A percentile compares a stretch with the other conserved stretches of the same genome.
Evolutionary conservation across 2,888 invertebrate genomes (phyloP).

Genomic region (Caenorhabditis drosophilae): DNA sequence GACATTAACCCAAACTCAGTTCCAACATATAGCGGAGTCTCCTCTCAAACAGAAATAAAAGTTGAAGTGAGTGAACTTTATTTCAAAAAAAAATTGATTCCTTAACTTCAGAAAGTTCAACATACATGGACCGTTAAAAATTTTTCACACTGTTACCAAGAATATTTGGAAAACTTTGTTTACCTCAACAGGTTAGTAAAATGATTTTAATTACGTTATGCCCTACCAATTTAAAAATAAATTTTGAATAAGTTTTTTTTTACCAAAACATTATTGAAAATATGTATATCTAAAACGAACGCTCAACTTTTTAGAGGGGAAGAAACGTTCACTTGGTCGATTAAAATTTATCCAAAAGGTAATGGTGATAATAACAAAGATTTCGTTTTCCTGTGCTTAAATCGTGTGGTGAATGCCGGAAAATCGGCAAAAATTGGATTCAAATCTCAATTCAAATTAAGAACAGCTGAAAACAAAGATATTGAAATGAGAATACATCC

Average conservation of each 20-base stretch:
- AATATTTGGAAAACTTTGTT: constrained; percentile 66
- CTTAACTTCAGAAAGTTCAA: constrained; percentile 61
- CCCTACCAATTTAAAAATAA: too few species aligned
- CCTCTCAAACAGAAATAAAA: constrained; percentile 68
- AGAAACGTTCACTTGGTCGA: constrained; percentile 67
- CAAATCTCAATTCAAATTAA: constrained; percentile 67
- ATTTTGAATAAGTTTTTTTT: too few species aligned
- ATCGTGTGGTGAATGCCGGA: constrained; percentile 58
- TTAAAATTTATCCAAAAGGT: constrained; percentile 69
- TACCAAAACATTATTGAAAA: too few species aligned
- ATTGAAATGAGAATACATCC: constrained; percentile 69
- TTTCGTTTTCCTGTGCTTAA: constrained; percentile 69
- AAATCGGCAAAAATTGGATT: constrained; percentile 58
- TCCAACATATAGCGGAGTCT: constrained; percentile 41
- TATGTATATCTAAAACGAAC: too few species aligned
- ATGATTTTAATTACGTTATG: too few species aligned
- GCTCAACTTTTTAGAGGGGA: too few species aligned
- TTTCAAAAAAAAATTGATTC: not conserved
- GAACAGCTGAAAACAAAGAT: constrained; percentile 68
- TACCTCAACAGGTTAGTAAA: constrained; percentile 62
- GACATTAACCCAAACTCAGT: constrained; percentile 13
- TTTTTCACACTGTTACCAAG: constrained; percentile 69
- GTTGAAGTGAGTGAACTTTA: constrained; percentile 56
- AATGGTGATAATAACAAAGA: constrained; percentile 69
- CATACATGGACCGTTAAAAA: constrained; percentile 70